Evolutionary conservation across 2,797 vertebrate genomes (phyloP).

Genomic region (Myotis daubentonii): DNA sequence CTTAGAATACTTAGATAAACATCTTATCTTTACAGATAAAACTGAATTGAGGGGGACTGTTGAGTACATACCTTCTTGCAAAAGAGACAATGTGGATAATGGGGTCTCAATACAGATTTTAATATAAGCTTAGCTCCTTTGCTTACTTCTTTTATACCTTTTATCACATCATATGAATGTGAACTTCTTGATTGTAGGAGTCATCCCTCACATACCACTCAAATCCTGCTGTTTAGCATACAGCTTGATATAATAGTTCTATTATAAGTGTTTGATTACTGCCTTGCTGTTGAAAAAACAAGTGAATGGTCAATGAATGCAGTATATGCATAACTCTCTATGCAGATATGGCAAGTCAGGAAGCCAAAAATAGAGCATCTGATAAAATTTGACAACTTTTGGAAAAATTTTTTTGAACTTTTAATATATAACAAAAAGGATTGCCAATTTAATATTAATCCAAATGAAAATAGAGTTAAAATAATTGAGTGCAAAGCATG

Average conservation of each 20-base stretch:
- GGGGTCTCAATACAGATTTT: neutral
- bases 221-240: neutral
- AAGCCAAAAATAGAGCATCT: neutral
- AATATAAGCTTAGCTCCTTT: neutral
- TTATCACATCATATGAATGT: neutral
- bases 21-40: neutral
- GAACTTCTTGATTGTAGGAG: neutral
- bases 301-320: neutral
- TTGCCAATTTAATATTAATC: conserved; percentile 26
- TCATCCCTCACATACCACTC: neutral
- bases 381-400: neutral
- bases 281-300: neutral
- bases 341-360: neutral
- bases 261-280: neutral
- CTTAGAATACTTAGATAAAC: neutral
- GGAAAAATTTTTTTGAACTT: neutral
- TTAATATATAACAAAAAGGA: neutral
- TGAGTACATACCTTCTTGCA: neutral
- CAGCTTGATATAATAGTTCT: neutral
- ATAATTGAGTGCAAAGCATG: conserved; percentile 9
- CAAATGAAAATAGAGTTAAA: conserved; percentile 50
- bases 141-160: neutral
- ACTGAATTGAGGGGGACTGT: neutral
- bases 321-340: neutral
- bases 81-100: neutral